Evolutionary conservation across 2,797 vertebrate species (phyloP), one percentile per base, ranked within the genome.

Genomic region (Rhinophrynus dorsalis): DNA sequence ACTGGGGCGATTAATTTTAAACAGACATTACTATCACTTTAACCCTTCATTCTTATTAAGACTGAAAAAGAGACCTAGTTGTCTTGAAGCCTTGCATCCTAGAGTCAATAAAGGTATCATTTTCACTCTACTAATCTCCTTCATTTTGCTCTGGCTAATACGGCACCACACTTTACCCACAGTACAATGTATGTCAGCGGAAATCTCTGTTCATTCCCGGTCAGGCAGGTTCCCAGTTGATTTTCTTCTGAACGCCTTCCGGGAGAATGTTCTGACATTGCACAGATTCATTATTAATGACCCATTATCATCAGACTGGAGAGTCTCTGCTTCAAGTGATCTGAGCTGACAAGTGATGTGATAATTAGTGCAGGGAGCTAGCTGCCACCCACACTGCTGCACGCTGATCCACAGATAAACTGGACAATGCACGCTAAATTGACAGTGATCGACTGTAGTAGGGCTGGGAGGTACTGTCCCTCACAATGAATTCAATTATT

Each of bases 281-380:
- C n/a, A 2, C 2, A 7, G 51, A 67, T 67, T 61, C 26, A 60
- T 61, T 69, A 61, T 61, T 69, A 62, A 70, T 70, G 67, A 48
- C n/a, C 37, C 37, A 55, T 70, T 70, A 62, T 70, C 40, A 44
- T 62, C 26, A 33, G 37, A 55, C 62, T 33, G 58, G n/a, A 21
- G 23, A 24, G 40, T 70, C 58, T 70, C 58, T 33, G 48, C 67
- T 60, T 30, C 23, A 59, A 59, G 57, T 33, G 45, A 44, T n/a
- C 27, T 9, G 20, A 54, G 45, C 35, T 62, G 67, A 62, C 67
- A 55, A 55, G 67, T 38, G 9, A 55, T 32, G 67, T 48, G 54
- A 62, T 62, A 62, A 69, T 69, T 47, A 61, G 47, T 56, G 38
- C 50, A 6, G 40, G 9, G 40, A 47, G 64, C 44, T 61, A 35